phyloP scores from a whole-genome alignment of 2,113 vertebrate genomes.

The Coregonus clupeaformis region DNA sequence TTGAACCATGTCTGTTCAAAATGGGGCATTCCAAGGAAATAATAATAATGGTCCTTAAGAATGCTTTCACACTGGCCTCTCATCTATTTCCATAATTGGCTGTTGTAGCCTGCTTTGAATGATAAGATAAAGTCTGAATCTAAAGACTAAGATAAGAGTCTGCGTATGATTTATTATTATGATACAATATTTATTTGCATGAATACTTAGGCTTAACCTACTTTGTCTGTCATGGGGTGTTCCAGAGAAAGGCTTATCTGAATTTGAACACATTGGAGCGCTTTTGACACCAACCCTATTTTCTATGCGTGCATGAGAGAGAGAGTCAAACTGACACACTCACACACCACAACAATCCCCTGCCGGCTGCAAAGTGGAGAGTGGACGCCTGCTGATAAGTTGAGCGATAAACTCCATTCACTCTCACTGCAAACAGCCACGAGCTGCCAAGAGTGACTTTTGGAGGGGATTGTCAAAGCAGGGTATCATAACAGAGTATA shows the following conservation, averaged over 20 bases:
- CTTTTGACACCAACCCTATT: conserved; percentile 1
- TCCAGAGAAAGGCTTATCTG: conserved; percentile 22
- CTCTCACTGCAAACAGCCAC: background rate
- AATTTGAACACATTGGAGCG: conserved; percentile 17
- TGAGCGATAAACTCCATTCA: conserved; percentile 11
- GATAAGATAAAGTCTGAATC: background rate
- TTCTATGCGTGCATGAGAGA: background rate
- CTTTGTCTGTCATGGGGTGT: no score
- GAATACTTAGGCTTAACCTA: background rate
- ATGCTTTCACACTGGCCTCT: no score
- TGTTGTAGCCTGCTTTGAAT: background rate
- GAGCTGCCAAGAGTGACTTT: conserved; percentile 1
- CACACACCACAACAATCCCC: background rate
- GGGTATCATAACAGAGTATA: conserved; percentile 17
- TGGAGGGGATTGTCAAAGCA: conserved; percentile 10
- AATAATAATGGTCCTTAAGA: no score
- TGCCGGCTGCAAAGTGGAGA: background rate
- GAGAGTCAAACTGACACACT: background rate
- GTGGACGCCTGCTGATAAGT: conserved; percentile 1
- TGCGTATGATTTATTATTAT: background rate
- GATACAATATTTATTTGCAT: background rate
- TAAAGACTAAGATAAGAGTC: background rate
- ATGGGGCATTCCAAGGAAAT: no score
- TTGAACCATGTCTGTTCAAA: no score
- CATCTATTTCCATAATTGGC: no score